Base-by-base conservation (phyloP, 2,113 vertebrate species). In the Notarius lentiginosus region DNA sequence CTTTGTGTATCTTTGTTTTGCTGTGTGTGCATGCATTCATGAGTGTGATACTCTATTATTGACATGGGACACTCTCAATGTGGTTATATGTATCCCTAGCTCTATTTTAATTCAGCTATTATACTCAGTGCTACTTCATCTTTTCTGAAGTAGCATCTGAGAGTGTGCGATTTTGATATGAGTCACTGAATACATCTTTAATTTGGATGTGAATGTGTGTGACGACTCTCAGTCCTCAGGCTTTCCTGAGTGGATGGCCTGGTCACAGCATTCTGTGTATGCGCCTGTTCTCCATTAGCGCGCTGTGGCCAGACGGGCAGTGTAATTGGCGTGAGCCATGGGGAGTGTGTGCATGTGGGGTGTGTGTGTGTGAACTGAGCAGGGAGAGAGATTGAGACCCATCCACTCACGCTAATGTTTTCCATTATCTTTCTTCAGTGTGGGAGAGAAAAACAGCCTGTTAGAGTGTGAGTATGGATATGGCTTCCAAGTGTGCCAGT, bases 391-490 rank as follows among this genome's bases (percentile, higher is more conserved):
- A 89, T 80, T 77, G 80, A 89, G 89, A 87, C 70, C 24, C 86
- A 79, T 88, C 89, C 80, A 61, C 84, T 83, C 58, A 86, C 79
- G 80, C 89, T 89, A 87, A 89, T 89, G 89, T 86, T 89, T 89
- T 89, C 84, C 89, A 89, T 89, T 89, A 89, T 86, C 72, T 80
- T 79, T 75, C 47, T 87, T 81, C 86, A 83, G 14, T 83, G 84
- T 83, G 79, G 41, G 56, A 73, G 47, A 88, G 89, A 89, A 89
- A 90, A 88, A 90, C 89, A 90, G 72, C 72, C 76, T 58, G 84
- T 82, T 75, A n/a, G 56, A 86, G 18, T 77, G 84, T 70, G 75
- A 80, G 41, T 88, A 47, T 83, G 20, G 85, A 51, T 87, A 49
- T 87, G 51, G 77, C 84, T 70, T 76, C 58, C 34, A 53, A 49